Evolutionary conservation across 2,888 invertebrate genomes (phyloP).

Genomic region (Tricholauxania praeusta): DNA sequence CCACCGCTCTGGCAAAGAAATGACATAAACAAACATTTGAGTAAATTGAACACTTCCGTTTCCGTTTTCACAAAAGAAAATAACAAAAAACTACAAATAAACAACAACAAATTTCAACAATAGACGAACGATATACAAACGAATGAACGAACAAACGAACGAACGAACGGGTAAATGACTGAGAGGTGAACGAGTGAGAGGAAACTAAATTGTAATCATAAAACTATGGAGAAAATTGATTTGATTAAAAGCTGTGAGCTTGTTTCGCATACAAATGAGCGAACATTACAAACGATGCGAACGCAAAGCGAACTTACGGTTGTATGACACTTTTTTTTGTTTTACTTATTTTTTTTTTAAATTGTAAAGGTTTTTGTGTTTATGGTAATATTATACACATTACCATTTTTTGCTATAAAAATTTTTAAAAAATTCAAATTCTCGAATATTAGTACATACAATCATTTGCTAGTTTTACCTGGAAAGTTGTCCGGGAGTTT

Average conservation of each 20-base stretch:
- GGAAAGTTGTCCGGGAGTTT: too few relatives aligned
- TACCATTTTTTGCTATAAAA: too few relatives aligned
- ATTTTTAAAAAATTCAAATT: too few relatives aligned
- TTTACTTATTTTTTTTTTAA: too few relatives aligned
- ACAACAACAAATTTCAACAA: too few relatives aligned
- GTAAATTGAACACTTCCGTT: conserved; percentile 31
- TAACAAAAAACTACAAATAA: neutral
- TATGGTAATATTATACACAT: too few relatives aligned
- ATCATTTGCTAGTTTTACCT: too few relatives aligned
- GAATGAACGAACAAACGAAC: neutral
- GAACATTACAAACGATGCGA: neutral
- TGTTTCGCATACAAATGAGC: conserved; percentile 49
- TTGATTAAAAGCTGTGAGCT: conserved; percentile 51
- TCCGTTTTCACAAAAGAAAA: conserved; percentile 24
- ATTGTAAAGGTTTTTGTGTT: too few relatives aligned
- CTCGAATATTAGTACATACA: neutral
- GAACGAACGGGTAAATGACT: neutral
- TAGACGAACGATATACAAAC: too few relatives aligned
- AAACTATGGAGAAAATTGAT: conserved; percentile 54
- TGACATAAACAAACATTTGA: conserved; percentile 24
- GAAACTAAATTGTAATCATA: conserved; percentile 49
- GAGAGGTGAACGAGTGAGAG: neutral
- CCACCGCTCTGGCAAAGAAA: neutral
- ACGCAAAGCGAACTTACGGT: neutral
- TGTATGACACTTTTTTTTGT: too few relatives aligned